phyloP scores from a whole-genome alignment of 2,888 invertebrate genomes.

The Drosophila histrio region DNA sequence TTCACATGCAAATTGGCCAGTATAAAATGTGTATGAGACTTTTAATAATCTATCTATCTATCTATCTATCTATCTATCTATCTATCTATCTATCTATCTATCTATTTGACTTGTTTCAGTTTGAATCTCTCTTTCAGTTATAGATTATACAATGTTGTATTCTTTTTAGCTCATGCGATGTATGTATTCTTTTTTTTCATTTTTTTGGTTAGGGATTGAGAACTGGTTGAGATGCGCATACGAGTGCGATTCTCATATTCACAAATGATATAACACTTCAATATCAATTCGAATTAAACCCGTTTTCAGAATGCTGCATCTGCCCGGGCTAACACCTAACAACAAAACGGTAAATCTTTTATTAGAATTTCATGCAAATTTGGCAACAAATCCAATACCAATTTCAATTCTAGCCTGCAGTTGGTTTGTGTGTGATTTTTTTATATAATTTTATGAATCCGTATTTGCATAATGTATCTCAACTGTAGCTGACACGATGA shows the following conservation, averaged over 20 bases:
- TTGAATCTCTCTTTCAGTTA: too few relatives aligned
- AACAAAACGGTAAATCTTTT: constrained; percentile 71
- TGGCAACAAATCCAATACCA: constrained; percentile 14
- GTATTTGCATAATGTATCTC: constrained; percentile 41
- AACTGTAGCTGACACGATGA: constrained; percentile 19
- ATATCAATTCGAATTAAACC: constrained; percentile 64
- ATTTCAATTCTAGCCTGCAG: constrained; percentile 35
- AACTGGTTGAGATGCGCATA: constrained; percentile 40
- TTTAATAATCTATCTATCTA: not conserved
- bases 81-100: too few relatives aligned
- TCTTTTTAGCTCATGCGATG: not conserved
- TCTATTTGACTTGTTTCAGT: too few relatives aligned
- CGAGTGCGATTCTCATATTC: constrained; percentile 18
- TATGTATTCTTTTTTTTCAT: not conserved
- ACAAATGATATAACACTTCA: constrained; percentile 62
- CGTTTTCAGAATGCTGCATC: constrained; percentile 61
- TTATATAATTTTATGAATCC: constrained; percentile 48
- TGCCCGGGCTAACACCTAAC: constrained; percentile 53
- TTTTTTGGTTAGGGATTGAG: constrained; percentile 15
- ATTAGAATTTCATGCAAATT: constrained; percentile 75
- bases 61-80: too few relatives aligned
- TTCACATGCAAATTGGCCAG: constrained; percentile 57
- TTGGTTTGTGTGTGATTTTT: not conserved
- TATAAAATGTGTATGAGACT: constrained; percentile 38
- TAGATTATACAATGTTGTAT: not conserved